Conservation (phyloP, 2,888 invertebrate species). For the Cheilosia soror region DNA sequence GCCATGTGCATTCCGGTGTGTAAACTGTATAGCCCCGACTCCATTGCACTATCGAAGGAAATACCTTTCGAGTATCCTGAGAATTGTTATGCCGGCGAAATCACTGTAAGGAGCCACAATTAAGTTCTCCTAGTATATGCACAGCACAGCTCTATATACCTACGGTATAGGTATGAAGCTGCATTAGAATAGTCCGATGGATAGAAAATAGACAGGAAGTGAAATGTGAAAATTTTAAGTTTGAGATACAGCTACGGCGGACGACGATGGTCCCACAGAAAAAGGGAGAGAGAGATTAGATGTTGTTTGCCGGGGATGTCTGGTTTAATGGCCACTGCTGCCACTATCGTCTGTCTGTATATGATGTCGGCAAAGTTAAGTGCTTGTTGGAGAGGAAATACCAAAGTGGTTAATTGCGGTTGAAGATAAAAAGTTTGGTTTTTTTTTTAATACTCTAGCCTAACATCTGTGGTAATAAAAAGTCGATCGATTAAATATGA, state of each 20-base stretch:
- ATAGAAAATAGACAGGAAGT: constrained; percentile 62
- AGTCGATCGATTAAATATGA: constrained; percentile 17
- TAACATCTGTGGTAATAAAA: constrained; percentile 30
- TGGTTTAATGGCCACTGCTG: constrained; percentile 61
- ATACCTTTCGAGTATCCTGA: constrained; percentile 59
- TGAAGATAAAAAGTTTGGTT: constrained; percentile 35
- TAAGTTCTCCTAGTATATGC: constrained; percentile 46
- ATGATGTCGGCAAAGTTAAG: constrained; percentile 66
- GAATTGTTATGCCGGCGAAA: constrained; percentile 41
- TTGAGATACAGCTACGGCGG: constrained; percentile 41
- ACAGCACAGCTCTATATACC: background rate
- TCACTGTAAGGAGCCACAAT: constrained; percentile 63
- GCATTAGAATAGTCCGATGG: constrained; percentile 43
- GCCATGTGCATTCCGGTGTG: background rate
- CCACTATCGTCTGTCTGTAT: constrained; percentile 45
- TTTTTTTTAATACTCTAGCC: constrained; percentile 8
- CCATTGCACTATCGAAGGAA: constrained; percentile 13
- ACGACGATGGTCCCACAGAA: background rate
- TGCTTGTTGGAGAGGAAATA: constrained; percentile 70
- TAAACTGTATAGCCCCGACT: constrained; percentile 20
- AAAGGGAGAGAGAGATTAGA: constrained; percentile 46
- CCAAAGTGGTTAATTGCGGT: constrained; percentile 71
- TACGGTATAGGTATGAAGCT: background rate
- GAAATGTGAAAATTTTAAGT: constrained; percentile 70
- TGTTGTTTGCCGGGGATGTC: constrained; percentile 51